Evolutionary conservation across 2,113 vertebrate species (phyloP), one percentile per base, ranked within the genome.

Genomic region (Seriola aureovittata): DNA sequence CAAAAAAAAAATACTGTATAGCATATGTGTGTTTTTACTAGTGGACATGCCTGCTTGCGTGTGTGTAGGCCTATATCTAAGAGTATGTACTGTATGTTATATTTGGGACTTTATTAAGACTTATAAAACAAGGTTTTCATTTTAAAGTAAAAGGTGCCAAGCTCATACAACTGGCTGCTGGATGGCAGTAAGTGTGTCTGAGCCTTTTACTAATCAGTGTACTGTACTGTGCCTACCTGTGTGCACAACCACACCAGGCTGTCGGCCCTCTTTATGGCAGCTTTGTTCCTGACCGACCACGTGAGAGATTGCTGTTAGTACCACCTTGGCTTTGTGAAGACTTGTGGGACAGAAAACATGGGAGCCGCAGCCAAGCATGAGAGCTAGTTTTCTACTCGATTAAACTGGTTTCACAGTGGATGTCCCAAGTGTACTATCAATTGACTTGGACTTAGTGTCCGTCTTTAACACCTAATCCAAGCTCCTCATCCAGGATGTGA

Each of bases 301-400:
- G 74, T 54, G 72, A 80, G 48, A 74, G 32, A 59, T 38, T 70
- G 58, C 23, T 1, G n/a, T n/a, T 57, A 72, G 46, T 65, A 73
- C 63, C 59, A 81, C 83, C 73, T 80, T 55, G 63, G 23, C 59
- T 69, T 71, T 75, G 57, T 69, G 71, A 77, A 72, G 63, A 62
- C 80, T 71, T 71, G 46, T 50, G 76, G 85, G 86, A 85, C 50
- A 54, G 81, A 78, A 74, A 91, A 85, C 80, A 91, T 13, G 62
- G 52, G 77, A 75, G 72, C 57, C 36, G 68, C 86, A 88, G 70
- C 74, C 77, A 79, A 82, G 86, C 87, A 81, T 81, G 80, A 88
- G 85, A 86, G 86, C 72, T 78, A 81, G 66, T 92, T 92, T 91
- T 92, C 85, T 88, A 71, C 84, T 85, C 66, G 42, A 91, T 89